phyloP scores from a whole-genome alignment of 2,888 invertebrate species.

The Andrena dorsata region DNA sequence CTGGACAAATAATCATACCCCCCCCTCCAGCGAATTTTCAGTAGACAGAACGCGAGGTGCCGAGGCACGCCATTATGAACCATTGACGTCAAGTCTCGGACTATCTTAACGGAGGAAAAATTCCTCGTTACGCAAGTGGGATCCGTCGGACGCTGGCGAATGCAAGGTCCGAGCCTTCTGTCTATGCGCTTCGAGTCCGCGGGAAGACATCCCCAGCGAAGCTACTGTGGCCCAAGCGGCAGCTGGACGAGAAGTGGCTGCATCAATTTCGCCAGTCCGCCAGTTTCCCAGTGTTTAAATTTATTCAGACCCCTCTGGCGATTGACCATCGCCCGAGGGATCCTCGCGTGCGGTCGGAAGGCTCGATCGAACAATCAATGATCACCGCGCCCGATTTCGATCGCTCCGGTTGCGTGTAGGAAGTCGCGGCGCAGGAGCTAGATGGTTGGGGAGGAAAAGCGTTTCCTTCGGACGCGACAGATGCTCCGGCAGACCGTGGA shows the following conservation, averaged over 20 bases:
- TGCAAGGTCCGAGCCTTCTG: not conserved
- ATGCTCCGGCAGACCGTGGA: conserved; percentile 53
- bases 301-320: conserved; percentile 25
- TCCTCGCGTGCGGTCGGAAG: conserved; percentile 25
- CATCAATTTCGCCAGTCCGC: not conserved
- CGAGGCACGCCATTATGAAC: conserved; percentile 12
- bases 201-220: not conserved
- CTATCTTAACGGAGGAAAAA: conserved; percentile 45
- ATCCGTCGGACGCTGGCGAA: conserved; percentile 31
- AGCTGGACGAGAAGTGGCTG: not conserved
- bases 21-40: not conserved
- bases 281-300: conserved; percentile 36
- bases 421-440: not conserved
- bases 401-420: not conserved
- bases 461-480: conserved; percentile 61
- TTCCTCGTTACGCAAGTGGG: conserved; percentile 46
- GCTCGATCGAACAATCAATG: conserved; percentile 26
- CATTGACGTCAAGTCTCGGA: conserved; percentile 22
- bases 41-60: not conserved
- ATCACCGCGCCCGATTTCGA: not conserved
- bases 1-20: not conserved
- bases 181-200: not conserved
- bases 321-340: conserved; percentile 13
- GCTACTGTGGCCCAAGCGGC: not conserved
- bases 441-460: not conserved